phyloP scores from a whole-genome alignment of 2,888 invertebrate genomes.

The Calliopum simillimum region DNA sequence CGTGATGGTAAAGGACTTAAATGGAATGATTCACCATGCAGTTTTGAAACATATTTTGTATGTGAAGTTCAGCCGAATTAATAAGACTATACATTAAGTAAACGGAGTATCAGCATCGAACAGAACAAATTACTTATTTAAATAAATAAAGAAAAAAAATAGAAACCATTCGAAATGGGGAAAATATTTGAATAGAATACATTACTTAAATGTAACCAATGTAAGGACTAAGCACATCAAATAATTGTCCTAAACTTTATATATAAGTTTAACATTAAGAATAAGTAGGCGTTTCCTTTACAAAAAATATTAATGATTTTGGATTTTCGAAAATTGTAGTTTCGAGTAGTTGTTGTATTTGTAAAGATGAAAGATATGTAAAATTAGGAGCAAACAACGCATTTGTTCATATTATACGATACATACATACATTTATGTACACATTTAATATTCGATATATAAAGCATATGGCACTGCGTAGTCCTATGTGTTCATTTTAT shows the following conservation, averaged over 20 bases:
- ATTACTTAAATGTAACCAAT: no score
- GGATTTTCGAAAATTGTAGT: background rate
- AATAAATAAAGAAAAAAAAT: conserved; percentile 18
- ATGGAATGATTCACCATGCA: conserved; percentile 95
- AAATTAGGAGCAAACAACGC: no score
- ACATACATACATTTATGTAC: no score
- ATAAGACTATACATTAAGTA: conserved; percentile 25
- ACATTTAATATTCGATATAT: no score
- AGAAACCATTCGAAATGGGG: conserved; percentile 2
- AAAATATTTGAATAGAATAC: background rate
- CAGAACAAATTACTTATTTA: conserved; percentile 18
- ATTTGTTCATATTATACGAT: no score
- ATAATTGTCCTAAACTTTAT: no score
- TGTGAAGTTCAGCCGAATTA: conserved; percentile 78
- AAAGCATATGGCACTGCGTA: background rate
- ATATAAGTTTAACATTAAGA: no score
- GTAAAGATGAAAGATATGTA: background rate
- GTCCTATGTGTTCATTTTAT: background rate
- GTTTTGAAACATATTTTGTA: conserved; percentile 92
- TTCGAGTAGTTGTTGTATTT: background rate
- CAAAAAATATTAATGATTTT: no score
- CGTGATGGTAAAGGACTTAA: conserved; percentile 91
- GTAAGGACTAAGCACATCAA: no score
- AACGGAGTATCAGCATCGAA: conserved; percentile 12
- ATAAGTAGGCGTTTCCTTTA: no score